phyloP scores from a whole-genome alignment of 1,140 invertebrate genomes.

The Hestina assimilis region DNA sequence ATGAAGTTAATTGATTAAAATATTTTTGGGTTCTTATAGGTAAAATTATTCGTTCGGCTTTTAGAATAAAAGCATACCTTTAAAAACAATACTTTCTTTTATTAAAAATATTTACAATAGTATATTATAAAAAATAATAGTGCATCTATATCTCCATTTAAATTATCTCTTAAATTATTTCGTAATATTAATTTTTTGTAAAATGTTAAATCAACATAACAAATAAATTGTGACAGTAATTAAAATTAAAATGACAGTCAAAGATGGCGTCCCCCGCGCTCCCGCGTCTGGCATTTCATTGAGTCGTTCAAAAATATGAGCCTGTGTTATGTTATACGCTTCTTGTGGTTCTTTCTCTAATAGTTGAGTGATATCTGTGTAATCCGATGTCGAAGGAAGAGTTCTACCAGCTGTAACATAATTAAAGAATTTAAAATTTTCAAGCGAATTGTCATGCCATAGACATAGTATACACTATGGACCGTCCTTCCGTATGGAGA shows the following conservation, averaged over 20 bases:
- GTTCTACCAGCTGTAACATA: slow-evolving; percentile 47
- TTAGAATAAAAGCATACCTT: too few species aligned
- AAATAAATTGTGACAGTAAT: slow-evolving; percentile 22
- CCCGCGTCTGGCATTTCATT: slow-evolving; percentile 37
- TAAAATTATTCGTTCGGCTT: too few species aligned
- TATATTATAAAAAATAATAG: too few species aligned
- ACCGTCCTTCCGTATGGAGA: too few species aligned
- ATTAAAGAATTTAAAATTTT: neutral
- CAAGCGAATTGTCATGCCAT: neutral
- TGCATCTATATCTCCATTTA: too few species aligned
- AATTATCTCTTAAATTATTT: neutral
- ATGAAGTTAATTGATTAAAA: too few species aligned
- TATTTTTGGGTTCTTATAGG: too few species aligned
- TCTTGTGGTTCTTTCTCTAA: slow-evolving; percentile 54
- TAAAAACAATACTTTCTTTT: too few species aligned
- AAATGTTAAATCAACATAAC: slow-evolving; percentile 20
- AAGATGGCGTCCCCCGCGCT: slow-evolving; percentile 38
- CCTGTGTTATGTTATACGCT: slow-evolving; percentile 53
- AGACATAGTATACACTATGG: neutral
- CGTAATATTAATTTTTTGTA: too few species aligned
- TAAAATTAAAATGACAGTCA: slow-evolving; percentile 35
- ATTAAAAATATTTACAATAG: too few species aligned
- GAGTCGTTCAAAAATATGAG: slow-evolving; percentile 47
- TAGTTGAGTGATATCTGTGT: slow-evolving; percentile 53
- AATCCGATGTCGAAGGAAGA: slow-evolving; percentile 43